Conservation (phyloP, 2,797 vertebrate species). For the Chaunax sp. region DNA sequence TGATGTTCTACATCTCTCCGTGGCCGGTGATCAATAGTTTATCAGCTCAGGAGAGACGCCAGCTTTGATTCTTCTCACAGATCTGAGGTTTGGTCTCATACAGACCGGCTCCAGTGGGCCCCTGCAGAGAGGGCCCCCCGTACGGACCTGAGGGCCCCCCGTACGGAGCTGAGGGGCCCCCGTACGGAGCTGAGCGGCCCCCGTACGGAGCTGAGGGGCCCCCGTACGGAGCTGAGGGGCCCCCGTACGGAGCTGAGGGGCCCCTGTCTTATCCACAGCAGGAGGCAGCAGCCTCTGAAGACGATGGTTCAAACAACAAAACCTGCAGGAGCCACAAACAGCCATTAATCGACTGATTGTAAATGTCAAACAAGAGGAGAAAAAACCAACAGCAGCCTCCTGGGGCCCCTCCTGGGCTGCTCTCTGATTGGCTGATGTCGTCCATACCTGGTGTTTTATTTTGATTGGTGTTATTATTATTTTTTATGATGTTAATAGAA, state of each 20-base stretch:
- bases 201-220: constrained; percentile 33
- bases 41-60: constrained; percentile 16
- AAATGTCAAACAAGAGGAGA: too few relatives aligned
- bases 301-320: neutral
- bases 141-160: constrained; percentile 20
- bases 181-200: too few relatives aligned
- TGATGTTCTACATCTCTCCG: constrained; percentile 49
- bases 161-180: constrained; percentile 34
- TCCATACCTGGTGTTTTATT: too few relatives aligned
- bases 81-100: constrained; percentile 27
- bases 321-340: neutral
- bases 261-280: constrained; percentile 48
- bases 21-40: constrained; percentile 46
- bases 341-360: too few relatives aligned
- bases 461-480: too few relatives aligned
- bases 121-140: constrained; percentile 33
- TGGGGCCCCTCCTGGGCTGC: too few relatives aligned
- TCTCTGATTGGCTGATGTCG: too few relatives aligned
- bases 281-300: constrained; percentile 25
- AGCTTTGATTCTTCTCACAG: constrained; percentile 45
- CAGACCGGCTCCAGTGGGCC: constrained; percentile 27
- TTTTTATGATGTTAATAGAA: too few relatives aligned
- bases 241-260: constrained; percentile 31
- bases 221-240: constrained; percentile 6
- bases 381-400: too few relatives aligned